These are phyloP conservation scores for Scaptomyza parva DNA, from an alignment of 2,888 invertebrate genomes.

Conservation along the genomic window DNA sequence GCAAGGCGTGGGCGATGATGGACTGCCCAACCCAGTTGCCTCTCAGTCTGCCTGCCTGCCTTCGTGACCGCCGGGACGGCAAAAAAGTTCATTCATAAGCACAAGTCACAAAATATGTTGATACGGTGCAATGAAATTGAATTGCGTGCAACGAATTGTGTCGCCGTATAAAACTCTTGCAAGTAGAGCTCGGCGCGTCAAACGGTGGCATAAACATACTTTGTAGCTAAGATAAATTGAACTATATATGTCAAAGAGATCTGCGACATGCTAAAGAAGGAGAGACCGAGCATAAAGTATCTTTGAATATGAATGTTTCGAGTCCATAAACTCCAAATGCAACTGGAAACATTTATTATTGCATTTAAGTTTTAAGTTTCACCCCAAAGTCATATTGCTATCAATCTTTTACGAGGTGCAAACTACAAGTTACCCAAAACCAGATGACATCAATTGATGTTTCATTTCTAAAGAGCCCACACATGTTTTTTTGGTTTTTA, in stretches of 20 bases:
- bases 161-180: slow-evolving; percentile 17
- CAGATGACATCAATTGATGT: slow-evolving; percentile 35
- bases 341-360: slow-evolving; percentile 19
- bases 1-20: slow-evolving; percentile 67
- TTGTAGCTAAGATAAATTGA: slow-evolving; percentile 57
- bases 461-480: slow-evolving; percentile 17
- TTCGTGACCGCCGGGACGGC: no score
- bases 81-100: slow-evolving; percentile 69
- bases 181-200: slow-evolving; percentile 18
- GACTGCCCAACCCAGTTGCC: slow-evolving; percentile 62
- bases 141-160: slow-evolving; percentile 64
- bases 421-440: slow-evolving; percentile 51
- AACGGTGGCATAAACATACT: slow-evolving; percentile 55
- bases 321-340: slow-evolving; percentile 12
- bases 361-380: slow-evolving; percentile 2
- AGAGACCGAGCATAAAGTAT: slow-evolving; percentile 20
- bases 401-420: slow-evolving; percentile 57
- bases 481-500: slow-evolving; percentile 15
- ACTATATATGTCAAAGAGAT: slow-evolving; percentile 25
- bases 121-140: slow-evolving; percentile 69
- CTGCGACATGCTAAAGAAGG: slow-evolving; percentile 12
- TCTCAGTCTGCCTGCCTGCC: slow-evolving; percentile 9
- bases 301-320: background rate
- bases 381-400: background rate
- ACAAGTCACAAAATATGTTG: slow-evolving; percentile 44